These are phyloP conservation scores for Spodoptera littoralis DNA, from an alignment of 2,888 invertebrate genomes.

Conservation along the genomic window DNA sequence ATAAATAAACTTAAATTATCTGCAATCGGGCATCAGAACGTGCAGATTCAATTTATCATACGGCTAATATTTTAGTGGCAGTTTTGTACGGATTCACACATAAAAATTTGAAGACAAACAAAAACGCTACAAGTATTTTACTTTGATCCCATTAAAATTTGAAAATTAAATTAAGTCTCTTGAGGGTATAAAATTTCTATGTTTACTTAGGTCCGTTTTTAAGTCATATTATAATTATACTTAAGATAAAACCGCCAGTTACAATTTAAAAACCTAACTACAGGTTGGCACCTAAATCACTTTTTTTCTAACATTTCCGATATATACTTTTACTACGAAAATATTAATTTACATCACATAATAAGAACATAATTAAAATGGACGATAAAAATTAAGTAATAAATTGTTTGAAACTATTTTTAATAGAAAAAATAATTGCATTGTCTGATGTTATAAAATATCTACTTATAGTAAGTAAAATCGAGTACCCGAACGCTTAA, in stretches of 20 bases:
- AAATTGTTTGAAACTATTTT: conserved; percentile 32
- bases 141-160: conserved; percentile 35
- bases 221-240: not conserved
- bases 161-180: conserved; percentile 34
- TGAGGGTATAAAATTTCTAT: conserved; percentile 16
- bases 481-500: conserved; percentile 50
- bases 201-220: not conserved
- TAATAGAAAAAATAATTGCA: conserved; percentile 51
- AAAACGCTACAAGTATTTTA: conserved; percentile 10
- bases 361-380: conserved; percentile 36
- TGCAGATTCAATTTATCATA: not conserved
- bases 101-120: not conserved
- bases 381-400: conserved; percentile 55
- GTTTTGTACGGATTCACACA: not conserved
- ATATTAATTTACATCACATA: conserved; percentile 39
- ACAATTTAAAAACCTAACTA: conserved; percentile 45
- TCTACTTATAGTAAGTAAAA: conserved; percentile 47
- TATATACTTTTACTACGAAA: conserved; percentile 17
- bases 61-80: conserved; percentile 18
- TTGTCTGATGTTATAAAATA: conserved; percentile 35
- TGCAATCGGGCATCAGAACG: conserved; percentile 8
- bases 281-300: conserved; percentile 58
- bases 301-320: conserved; percentile 29
- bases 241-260: conserved; percentile 16
- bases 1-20: not conserved